Base-by-base conservation (phyloP, 2,797 vertebrate species). In the Girardinus metallicus region DNA sequence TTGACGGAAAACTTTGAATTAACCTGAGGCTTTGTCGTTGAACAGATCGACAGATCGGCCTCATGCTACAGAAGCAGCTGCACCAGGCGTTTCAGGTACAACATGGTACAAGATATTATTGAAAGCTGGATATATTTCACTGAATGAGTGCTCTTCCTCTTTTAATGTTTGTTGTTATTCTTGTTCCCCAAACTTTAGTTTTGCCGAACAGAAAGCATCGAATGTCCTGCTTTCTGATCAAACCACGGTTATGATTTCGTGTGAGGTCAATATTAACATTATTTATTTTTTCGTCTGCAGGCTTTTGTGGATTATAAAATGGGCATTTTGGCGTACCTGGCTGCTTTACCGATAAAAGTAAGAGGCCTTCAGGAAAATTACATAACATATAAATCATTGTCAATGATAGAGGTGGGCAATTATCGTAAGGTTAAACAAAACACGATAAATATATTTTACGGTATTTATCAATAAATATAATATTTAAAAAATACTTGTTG, bases 21-120 rank as follows among this genome's bases (percentile, higher is more conserved):
- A 75, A 36, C 16, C 6, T 0, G 15, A 80, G 31, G 7, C 47
- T 75, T 43, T 23, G 0, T 49, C 78, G 0, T 46, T 7, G 81
- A 51, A 4, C 75, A 97, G 96, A 97, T 91, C 92, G 77, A 80
- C 96, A 96, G 81, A 94, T 96, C 80, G 95, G 94, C 49, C 0
- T 95, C 0, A 96, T 96, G 95, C 91, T 97, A 68, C 95, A 96
- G 90, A 92, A 95, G 68, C 95, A 96, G 81, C 78, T 97, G 2
- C 93, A 95, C 0, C 91, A 95, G 8, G 95, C 96, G 18, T 96
- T 96, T 84, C 86, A 96, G 95, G 96, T 96, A 88, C 68, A n/a
- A 41, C 47, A 60, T 5, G 43, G 4, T 5, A 26, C 34, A 39
- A 34, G 18, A 51, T 5, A 23, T 39, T 3, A 39, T 1, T 36